A percentile compares a stretch with the other conserved stretches of the same genome.
Conservation (phyloP, 2,797 vertebrate species). For the Enteromius argenteus region DNA sequence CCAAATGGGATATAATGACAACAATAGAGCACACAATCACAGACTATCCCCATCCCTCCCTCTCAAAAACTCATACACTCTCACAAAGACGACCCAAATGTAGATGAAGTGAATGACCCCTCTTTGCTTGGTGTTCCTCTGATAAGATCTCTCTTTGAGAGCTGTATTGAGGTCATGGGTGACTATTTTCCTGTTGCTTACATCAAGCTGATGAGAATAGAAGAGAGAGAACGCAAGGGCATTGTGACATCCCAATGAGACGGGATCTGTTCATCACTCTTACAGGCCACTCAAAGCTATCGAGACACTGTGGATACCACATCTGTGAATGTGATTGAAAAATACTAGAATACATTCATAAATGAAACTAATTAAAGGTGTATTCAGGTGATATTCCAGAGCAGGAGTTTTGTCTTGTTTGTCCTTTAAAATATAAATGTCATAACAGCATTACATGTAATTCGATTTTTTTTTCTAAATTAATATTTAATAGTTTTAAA, state of each 20-base stretch:
- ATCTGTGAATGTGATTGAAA: neutral
- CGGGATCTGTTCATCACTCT: constrained; percentile 13
- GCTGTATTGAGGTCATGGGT: constrained; percentile 24
- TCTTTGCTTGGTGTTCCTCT: constrained; percentile 10
- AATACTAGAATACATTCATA: constrained; percentile 8
- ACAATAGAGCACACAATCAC: constrained; percentile 50
- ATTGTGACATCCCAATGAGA: constrained; percentile 24
- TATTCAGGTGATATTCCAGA: constrained; percentile 8
- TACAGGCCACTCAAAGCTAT: neutral
- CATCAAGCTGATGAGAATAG: constrained; percentile 42
- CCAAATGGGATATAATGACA: constrained; percentile 74
- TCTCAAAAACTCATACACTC: neutral
- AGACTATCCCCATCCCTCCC: neutral
- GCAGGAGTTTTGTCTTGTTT: neutral
- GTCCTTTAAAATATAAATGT: neutral
- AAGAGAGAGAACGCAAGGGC: constrained; percentile 4
- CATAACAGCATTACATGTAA: neutral
- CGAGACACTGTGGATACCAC: neutral
- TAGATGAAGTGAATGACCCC: constrained; percentile 16
- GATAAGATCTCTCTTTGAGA: constrained; percentile 48
- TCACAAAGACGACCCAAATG: constrained; percentile 14
- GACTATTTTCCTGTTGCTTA: constrained; percentile 20
- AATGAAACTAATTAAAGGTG: constrained; percentile 24
- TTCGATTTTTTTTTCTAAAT: neutral
- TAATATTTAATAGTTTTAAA: neutral